A percentile compares a stretch with the other conserved stretches of the same genome.
Evolutionary conservation across 2,113 vertebrate species (phyloP).

Genomic region (Eupsittula cactorum): DNA sequence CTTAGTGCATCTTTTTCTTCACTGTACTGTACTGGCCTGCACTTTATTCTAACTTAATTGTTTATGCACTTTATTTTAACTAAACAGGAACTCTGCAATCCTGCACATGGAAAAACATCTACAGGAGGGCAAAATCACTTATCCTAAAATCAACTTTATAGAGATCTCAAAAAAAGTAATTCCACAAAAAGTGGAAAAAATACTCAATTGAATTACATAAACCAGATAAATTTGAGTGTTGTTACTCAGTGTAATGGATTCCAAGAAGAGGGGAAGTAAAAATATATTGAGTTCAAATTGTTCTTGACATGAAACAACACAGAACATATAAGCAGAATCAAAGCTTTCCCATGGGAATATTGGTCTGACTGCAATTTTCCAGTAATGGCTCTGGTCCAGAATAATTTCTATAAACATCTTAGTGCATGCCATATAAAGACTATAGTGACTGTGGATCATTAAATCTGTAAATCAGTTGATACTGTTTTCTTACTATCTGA

Average conservation of each 20-base stretch:
- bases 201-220: background rate
- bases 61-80: background rate
- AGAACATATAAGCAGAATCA: background rate
- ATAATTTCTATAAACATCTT: background rate
- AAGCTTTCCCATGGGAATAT: background rate
- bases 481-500: background rate
- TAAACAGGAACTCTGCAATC: background rate
- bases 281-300: background rate
- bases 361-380: background rate
- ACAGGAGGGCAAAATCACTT: background rate
- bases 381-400: background rate
- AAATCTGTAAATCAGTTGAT: background rate
- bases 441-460: rapidly evolving
- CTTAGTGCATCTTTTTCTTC: background rate
- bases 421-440: background rate
- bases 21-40: background rate
- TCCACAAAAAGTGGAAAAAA: background rate
- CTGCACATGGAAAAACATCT: background rate
- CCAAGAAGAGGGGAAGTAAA: background rate
- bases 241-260: background rate
- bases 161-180: background rate
- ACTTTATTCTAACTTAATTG: background rate
- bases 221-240: background rate
- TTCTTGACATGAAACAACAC: background rate
- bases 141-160: background rate